Base-by-base conservation (phyloP, 2,888 invertebrate genomes). In the Pherbina coryleti region DNA sequence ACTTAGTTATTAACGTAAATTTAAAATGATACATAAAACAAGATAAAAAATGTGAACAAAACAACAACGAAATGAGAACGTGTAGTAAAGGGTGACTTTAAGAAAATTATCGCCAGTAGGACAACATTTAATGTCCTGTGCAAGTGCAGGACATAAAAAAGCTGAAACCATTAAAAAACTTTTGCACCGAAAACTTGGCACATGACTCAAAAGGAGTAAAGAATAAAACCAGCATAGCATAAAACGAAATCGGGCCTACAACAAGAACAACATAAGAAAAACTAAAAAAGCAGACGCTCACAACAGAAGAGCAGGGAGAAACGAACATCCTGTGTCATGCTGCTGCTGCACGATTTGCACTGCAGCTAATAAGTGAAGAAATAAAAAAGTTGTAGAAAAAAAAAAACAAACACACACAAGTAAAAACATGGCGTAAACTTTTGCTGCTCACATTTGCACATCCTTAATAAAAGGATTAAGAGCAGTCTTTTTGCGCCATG, bases 161-260 rank as follows among this genome's bases (percentile, higher is more conserved):
- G 67, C 66, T 44, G 37, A 67, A 67, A 19, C 19, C 37, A 67
- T 67, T 67, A 67, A 67, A 67, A 67, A 67, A n/a, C 44, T 67
- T 67, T 19, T 22, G 37, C 44, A 17, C 44, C 19, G 1, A 44
- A 44, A 44, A 64, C 31, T 44, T n/a, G 67, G 22, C 44, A 22
- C 37, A 44, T 37, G 44, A 67, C 31, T 67, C 22, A 62, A 66
- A 31, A 66, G 19, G 3, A 44, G 34, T 9, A 44, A 7, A 28
- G 62, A 44, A 62, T 8, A 64, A 34, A 34, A 7, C 34, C 31
- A 64, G 64, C 8, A 62, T 14, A 62, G 8, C 31, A 17, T 3
- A 31, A 34, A 64, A 2, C 64, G 64, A 9, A 17, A 28, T 3
- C 22, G 5, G 28, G 34, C 17, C 31, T 28, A 25, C 57, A 57